Conservation (phyloP, 2,888 invertebrate species). For the Nemotelus nigrinus region DNA sequence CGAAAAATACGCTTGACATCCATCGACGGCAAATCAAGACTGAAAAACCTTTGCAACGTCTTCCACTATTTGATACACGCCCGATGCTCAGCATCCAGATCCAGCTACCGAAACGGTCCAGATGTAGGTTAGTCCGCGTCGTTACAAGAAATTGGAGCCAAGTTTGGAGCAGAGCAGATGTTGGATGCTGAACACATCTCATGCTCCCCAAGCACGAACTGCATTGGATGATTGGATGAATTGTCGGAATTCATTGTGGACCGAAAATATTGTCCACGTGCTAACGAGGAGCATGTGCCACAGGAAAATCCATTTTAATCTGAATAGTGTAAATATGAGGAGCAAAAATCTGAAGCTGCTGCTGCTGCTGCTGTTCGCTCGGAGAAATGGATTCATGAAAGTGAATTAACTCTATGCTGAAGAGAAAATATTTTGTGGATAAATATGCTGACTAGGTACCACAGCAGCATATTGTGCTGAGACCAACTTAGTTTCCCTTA, state of each 20-base stretch:
- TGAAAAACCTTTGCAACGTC: constrained; percentile 17
- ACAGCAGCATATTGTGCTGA: too few relatives aligned
- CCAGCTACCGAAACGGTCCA: not conserved
- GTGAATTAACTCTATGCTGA: too few relatives aligned
- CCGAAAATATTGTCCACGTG: not conserved
- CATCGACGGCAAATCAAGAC: constrained; percentile 34
- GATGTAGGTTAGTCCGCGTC: constrained; percentile 39
- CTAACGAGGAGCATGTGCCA: too few relatives aligned
- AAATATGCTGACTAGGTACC: too few relatives aligned
- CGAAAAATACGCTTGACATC: constrained; percentile 27
- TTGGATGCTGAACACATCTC: constrained; percentile 14
- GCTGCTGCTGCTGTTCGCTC: too few relatives aligned
- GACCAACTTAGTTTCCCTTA: too few relatives aligned
- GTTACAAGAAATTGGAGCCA: constrained; percentile 32
- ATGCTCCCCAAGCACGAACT: not conserved
- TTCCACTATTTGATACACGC: constrained; percentile 41
- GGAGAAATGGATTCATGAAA: too few relatives aligned
- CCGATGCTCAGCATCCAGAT: constrained; percentile 20
- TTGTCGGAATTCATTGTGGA: constrained; percentile 2
- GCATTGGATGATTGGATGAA: constrained; percentile 12
- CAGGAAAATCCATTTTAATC: too few relatives aligned
- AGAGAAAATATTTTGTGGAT: too few relatives aligned
- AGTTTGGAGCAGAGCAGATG: not conserved
- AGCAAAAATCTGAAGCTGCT: too few relatives aligned
- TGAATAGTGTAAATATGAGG: too few relatives aligned